Conservation (phyloP, 64 coral and sea anemone genomes). For the Montipora capricornis region DNA sequence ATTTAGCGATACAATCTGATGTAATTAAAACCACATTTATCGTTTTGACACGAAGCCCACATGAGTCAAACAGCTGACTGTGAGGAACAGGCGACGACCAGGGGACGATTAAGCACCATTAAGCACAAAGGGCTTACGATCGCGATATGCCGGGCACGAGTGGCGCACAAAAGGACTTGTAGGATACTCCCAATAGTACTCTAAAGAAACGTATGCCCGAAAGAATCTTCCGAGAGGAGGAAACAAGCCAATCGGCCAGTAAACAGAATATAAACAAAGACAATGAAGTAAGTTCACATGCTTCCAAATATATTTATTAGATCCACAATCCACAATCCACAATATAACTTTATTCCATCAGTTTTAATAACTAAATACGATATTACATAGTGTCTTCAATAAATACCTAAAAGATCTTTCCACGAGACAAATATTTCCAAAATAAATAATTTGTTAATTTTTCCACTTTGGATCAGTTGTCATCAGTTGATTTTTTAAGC, state of each 20-base stretch:
- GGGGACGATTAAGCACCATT: no score
- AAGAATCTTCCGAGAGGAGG: background rate
- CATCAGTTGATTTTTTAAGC: background rate
- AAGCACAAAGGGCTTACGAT: no score
- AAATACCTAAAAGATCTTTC: constrained; percentile 40
- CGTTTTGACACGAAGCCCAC: no score
- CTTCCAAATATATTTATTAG: constrained; percentile 50
- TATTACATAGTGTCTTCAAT: constrained; percentile 45
- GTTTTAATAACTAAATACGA: constrained; percentile 54
- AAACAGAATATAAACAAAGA: background rate
- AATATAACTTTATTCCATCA: constrained; percentile 45
- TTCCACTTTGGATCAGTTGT: background rate
- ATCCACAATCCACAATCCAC: background rate
- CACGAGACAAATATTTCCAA: constrained; percentile 38
- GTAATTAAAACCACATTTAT: no score
- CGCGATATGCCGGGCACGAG: no score
- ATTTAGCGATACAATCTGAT: no score
- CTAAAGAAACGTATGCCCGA: background rate
- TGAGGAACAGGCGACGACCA: no score
- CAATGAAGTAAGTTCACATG: background rate
- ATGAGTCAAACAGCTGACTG: no score
- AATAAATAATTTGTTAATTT: constrained; percentile 62
- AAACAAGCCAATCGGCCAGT: background rate
- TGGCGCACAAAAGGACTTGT: no score
- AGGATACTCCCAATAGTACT: no score